Conservation (phyloP, 2,113 vertebrate species). For the Sarotherodon lohbergeri region DNA sequence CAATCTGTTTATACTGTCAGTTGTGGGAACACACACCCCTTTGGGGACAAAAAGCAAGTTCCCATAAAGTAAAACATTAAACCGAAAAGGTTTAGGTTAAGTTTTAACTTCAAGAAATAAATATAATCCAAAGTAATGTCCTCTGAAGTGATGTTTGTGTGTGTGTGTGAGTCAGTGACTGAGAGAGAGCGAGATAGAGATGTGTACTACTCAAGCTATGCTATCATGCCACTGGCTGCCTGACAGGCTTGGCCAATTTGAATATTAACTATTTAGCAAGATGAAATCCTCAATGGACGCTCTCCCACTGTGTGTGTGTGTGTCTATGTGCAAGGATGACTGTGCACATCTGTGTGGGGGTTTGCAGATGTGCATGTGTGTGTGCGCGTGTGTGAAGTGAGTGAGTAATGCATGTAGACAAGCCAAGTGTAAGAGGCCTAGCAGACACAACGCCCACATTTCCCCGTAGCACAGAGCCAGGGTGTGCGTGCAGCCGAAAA, state of each 20-base stretch:
- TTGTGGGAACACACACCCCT: background rate
- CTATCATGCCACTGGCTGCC: conserved; percentile 16
- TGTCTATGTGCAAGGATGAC: background rate
- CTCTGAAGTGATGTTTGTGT: background rate
- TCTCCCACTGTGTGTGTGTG: background rate
- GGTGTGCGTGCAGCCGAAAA: conserved; percentile 59
- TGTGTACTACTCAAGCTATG: background rate
- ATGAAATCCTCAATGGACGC: conserved; percentile 29
- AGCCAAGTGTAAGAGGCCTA: conserved; percentile 69
- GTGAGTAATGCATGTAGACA: conserved; percentile 66
- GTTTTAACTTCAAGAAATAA: background rate
- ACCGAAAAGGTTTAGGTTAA: background rate
- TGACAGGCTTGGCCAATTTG: conserved; percentile 6
- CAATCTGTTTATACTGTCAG: background rate
- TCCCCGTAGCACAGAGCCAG: conserved; percentile 55
- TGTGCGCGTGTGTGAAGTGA: background rate
- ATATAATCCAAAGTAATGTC: background rate
- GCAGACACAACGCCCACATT: conserved; percentile 68
- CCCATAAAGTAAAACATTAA: background rate
- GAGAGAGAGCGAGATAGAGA: background rate
- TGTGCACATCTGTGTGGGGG: background rate
- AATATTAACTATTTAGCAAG: conserved; percentile 38
- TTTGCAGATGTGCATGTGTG: background rate
- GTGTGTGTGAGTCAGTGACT: background rate
- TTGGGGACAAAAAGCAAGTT: background rate